Conservation (phyloP, 2,113 vertebrate genomes). For the Cygnus buccinator region DNA sequence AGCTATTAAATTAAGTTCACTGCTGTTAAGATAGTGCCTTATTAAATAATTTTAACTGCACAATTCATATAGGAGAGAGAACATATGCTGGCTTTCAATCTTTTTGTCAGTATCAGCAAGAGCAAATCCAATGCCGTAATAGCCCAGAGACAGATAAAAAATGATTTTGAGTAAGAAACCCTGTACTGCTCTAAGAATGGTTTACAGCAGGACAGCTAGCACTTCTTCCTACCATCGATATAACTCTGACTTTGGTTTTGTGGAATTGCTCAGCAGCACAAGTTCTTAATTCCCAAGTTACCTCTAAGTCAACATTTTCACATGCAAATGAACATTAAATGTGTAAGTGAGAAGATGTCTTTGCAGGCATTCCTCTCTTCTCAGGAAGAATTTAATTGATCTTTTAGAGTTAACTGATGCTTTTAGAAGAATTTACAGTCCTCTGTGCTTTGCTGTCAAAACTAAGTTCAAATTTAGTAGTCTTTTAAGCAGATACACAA, state of each 20-base stretch:
- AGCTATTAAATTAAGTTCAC: conserved; percentile 35
- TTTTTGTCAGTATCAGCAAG: conserved; percentile 2
- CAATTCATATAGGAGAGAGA: neutral
- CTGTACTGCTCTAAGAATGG: neutral
- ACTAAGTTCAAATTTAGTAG: neutral
- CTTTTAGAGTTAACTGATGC: neutral
- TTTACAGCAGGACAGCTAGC: neutral
- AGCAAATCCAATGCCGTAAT: neutral
- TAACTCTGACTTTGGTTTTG: neutral
- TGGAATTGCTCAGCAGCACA: neutral
- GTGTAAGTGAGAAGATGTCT: neutral
- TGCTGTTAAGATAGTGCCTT: conserved; percentile 12
- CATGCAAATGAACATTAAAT: neutral
- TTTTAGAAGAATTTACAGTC: neutral
- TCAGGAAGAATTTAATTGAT: neutral
- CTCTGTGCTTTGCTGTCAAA: neutral
- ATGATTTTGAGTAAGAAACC: conserved; percentile 2
- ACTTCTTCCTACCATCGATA: neutral
- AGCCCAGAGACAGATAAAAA: neutral
- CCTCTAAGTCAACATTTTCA: neutral
- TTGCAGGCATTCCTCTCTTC: neutral
- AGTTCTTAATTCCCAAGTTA: neutral
- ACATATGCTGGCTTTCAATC: conserved; percentile 4
- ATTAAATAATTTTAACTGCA: conserved; percentile 30
- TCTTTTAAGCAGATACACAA: neutral